phyloP scores from a whole-genome alignment of 2,797 vertebrate genomes.

The Thunnus albacares region DNA sequence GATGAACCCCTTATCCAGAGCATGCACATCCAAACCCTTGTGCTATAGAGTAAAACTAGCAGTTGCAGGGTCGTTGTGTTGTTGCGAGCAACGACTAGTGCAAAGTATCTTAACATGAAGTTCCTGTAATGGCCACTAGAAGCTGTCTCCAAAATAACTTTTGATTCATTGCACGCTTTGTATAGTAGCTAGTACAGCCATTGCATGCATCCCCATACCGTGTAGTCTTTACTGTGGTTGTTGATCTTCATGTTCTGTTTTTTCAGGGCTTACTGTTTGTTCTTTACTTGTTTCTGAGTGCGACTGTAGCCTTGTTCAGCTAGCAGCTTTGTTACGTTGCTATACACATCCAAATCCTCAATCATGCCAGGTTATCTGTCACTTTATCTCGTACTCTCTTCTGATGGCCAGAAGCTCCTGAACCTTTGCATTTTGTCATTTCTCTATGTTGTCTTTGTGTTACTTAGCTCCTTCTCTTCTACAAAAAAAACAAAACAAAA shows the following conservation, averaged over 20 bases:
- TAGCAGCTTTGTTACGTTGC: background rate
- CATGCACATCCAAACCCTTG: background rate
- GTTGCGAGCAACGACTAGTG: background rate
- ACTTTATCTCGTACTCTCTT: background rate
- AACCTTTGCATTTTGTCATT: background rate
- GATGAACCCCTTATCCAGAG: background rate
- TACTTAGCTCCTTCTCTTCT: background rate
- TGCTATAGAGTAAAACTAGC: background rate
- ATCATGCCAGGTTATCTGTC: background rate
- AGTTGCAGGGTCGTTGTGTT: background rate
- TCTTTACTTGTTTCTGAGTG: background rate
- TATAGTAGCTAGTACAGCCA: background rate
- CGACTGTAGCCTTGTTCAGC: background rate
- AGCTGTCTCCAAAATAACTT: background rate
- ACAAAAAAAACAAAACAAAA: background rate
- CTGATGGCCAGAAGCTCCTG: background rate
- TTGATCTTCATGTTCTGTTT: background rate
- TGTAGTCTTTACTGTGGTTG: background rate
- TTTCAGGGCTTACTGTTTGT: background rate
- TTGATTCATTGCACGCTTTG: background rate
- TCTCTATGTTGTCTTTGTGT: background rate
- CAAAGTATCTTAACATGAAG: background rate
- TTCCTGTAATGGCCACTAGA: background rate
- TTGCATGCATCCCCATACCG: background rate
- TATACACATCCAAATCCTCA: background rate